Base-by-base conservation (phyloP, 2,113 vertebrate genomes). In the Esox niger region DNA sequence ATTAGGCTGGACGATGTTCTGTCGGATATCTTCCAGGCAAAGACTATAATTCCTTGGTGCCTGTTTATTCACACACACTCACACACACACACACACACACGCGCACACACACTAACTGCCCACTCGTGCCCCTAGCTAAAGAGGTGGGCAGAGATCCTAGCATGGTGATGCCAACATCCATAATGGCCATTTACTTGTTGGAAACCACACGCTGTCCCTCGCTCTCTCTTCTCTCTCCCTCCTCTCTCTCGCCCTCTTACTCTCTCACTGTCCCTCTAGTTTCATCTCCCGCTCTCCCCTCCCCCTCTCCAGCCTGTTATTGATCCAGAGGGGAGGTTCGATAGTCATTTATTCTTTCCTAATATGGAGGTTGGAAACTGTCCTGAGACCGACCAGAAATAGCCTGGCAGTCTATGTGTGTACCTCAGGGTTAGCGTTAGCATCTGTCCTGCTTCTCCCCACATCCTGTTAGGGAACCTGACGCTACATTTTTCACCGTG, bases 41-140 rank as follows among this genome's bases (percentile, higher is more conserved):
- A n/a, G n/a, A n/a, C n/a, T n/a, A 79, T 76, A 72, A 82, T 80
- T 78, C 65, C 63, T 83, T 66, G 68, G 70, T 80, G 66, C 73
- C 66, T 69, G 76, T 66, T 57, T 66, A 59, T 17, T 32, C 30
- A 62, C 21, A 32, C 9, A 62, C 20, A 21, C 33, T 25, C n/a
- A 38, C 61, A 62, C 61, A 62, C 32, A 38, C 61, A 23, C 35
- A 38, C 35, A 38, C 35, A 38, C 61, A 62, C 32, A 38, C 61
- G 13, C 35, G 11, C 35, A 38, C 35, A 38, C 35, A 38, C 35
- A 38, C 35, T 11, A 38, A 6, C 35, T 38, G 5, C 35, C 11
- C n/a, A n/a, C n/a, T n/a, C n/a, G 5, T 38, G 35, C 4, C 4
- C 4, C 35, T 38, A 5, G 35, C 11, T 38, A 38, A 38, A 38